Evolutionary conservation across 2,888 invertebrate genomes (phyloP).

Genomic region (Hemaris fuciformis): DNA sequence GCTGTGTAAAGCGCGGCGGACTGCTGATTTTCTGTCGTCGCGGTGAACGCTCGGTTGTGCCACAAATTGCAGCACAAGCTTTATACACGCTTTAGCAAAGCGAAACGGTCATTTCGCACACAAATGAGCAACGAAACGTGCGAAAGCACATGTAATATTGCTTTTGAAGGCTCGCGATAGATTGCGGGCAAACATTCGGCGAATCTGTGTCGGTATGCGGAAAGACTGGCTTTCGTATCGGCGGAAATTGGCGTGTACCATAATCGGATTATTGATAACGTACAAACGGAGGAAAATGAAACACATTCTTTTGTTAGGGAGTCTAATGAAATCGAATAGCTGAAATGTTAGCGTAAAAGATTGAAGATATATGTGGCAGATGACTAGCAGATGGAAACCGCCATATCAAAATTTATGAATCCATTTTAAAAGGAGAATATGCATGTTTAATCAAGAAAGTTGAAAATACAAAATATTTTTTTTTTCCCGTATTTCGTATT

Average conservation of each 20-base stretch:
- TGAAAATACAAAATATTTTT: too few species aligned
- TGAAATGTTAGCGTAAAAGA: too few species aligned
- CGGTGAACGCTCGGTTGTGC: slow-evolving; percentile 2
- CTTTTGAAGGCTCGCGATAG: not conserved
- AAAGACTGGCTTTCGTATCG: not conserved
- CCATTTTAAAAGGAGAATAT: too few species aligned
- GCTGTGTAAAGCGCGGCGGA: slow-evolving; percentile 13
- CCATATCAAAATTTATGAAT: too few species aligned
- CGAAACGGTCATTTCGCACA: not conserved
- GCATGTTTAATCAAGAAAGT: too few species aligned
- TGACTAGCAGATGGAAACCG: too few species aligned
- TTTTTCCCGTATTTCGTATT: too few species aligned
- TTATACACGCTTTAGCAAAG: not conserved
- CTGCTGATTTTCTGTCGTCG: slow-evolving; percentile 17
- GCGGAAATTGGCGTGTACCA: not conserved
- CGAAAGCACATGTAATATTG: not conserved
- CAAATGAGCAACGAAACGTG: not conserved
- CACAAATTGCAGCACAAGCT: not conserved
- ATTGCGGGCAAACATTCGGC: not conserved
- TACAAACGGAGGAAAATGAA: too few species aligned
- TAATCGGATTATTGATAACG: not conserved
- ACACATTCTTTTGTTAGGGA: too few species aligned
- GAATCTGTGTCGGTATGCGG: too few species aligned
- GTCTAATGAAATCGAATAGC: too few species aligned
- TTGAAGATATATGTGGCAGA: too few species aligned